Evolutionary conservation across 1,140 invertebrate genomes (phyloP).

Genomic region (Wiebesia pumilae): DNA sequence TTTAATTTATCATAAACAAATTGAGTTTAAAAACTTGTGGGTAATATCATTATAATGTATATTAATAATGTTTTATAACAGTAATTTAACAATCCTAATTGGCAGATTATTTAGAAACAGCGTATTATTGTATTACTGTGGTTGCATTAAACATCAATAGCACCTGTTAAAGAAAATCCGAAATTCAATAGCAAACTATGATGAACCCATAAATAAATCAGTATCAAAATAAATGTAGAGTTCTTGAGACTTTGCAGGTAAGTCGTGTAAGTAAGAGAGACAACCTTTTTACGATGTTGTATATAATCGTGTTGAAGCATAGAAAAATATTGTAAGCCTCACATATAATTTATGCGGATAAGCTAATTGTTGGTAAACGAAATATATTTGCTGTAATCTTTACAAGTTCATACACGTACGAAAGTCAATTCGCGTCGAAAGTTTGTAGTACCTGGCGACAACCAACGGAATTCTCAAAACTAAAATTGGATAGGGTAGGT

Average conservation of each 20-base stretch:
- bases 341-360: neutral
- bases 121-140: neutral
- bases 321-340: neutral
- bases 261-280: neutral
- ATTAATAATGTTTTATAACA: neutral
- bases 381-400: neutral
- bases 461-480: neutral
- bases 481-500: neutral
- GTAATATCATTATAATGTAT: no score
- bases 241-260: no score
- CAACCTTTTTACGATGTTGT: neutral
- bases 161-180: neutral
- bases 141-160: neutral
- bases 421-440: neutral
- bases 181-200: neutral
- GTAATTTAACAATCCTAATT: neutral
- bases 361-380: neutral
- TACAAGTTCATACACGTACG: neutral
- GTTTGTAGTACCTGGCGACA: neutral
- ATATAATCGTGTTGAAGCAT: neutral
- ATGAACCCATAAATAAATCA: slow-evolving; percentile 1
- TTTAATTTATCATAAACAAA: no score
- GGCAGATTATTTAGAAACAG: neutral
- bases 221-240: neutral
- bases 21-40: no score